These are phyloP conservation scores for Sus scrofa DNA, from an alignment of 2,113 vertebrate genomes.

Conservation along the genomic window T2T-Sscrofa CM000828.6:74263501-74264000, in stretches of 20 bases:
- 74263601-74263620: neutral
- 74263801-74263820: neutral
- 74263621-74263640: constrained; percentile 28
- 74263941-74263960: too few relatives aligned
- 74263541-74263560: neutral
- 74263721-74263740: neutral
- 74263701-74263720: neutral
- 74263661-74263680: neutral
- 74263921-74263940: neutral
- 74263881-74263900: neutral
- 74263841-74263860: neutral
- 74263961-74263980: too few relatives aligned
- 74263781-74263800: neutral
- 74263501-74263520: neutral
- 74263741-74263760: constrained; percentile 1
- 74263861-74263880: neutral
- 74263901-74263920: neutral
- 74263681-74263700: neutral
- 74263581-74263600: neutral
- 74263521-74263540: neutral
- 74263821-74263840: neutral
- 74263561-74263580: neutral
- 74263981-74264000: too few relatives aligned
- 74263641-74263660: constrained; percentile 9
- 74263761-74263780: neutral